phyloP scores from a whole-genome alignment of 1,140 invertebrate species.

The Orius insidiosus region DNA sequence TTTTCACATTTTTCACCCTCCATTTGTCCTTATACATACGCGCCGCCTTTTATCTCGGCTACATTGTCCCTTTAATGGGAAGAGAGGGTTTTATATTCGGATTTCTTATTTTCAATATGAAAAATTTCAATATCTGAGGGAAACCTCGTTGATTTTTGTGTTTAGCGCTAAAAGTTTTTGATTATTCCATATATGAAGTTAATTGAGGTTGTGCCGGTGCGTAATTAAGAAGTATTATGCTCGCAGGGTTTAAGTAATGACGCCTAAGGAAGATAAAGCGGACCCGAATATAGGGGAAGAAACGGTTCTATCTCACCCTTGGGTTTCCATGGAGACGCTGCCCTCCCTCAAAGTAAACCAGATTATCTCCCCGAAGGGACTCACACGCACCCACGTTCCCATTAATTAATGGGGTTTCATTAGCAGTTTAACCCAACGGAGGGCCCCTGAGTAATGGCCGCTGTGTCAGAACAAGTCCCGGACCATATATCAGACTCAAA shows the following conservation, averaged over 20 bases:
- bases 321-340: constrained; percentile 2
- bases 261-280: constrained; percentile 4
- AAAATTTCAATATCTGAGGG: too few species aligned
- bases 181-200: constrained; percentile 1
- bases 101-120: too few species aligned
- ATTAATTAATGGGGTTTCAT: constrained; percentile 9
- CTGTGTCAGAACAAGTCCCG: not conserved
- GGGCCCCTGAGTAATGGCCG: constrained; percentile 8
- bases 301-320: not conserved
- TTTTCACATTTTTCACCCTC: too few species aligned
- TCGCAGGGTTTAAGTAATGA: constrained; percentile 4
- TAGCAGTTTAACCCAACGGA: not conserved
- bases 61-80: too few species aligned
- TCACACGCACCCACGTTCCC: constrained; percentile 1
- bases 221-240: constrained; percentile 9
- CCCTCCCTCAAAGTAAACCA: constrained; percentile 6
- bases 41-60: too few species aligned
- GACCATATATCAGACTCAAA: constrained; percentile 10
- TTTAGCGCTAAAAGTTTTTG: too few species aligned
- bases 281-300: constrained; percentile 1
- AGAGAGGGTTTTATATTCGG: too few species aligned
- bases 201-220: not conserved
- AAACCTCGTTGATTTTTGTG: too few species aligned
- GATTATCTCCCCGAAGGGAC: constrained; percentile 8
- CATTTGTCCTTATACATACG: too few species aligned